Base-by-base conservation (phyloP, 1,140 invertebrate genomes). In the Chymomyza costata region DNA sequence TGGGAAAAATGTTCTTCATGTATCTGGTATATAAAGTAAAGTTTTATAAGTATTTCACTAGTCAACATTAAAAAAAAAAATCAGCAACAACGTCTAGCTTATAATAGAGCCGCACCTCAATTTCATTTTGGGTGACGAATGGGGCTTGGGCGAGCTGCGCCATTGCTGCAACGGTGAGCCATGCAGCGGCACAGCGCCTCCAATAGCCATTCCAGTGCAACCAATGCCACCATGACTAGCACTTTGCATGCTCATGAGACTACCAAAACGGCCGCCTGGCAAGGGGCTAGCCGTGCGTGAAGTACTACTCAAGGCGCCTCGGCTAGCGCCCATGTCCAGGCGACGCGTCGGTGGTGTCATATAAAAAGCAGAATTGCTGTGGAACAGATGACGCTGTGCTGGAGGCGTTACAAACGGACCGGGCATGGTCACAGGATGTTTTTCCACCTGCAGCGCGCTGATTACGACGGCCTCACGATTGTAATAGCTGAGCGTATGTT, bases 391-490 rank as follows among this genome's bases (percentile, higher is more conserved):
- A 37, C 89, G 88, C 48, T 88, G 86, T 30, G 88, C 86, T 6
- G 91, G 91, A 1, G 91, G 91, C 63, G 91, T 90, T 14, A 90
- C 88, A 65, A 88, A 91, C 7, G 94, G 94, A 40, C 94, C 94
- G 17, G 94, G 94, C 40, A 93, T 94, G 35, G 92, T 93, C 53
- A 96, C 91, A 51, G 94, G 94, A 89, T 96, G 92, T 86, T 96
- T 96, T 85, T 96, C 95, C 45, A 96, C 94, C 89, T 97, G 94
- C 40, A 97, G 88, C 18, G 95, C 95, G 86, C 94, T 96, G 86
- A 97, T 93, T 21, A 97, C 95, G 66, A 97, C 92, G 57, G 95
- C 94, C 87, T 96, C 94, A 56, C 95, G 90, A 86, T 95, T 95
- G 87, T 97, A 94, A 87, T 95, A 95, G 88, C 94, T 95, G 82